Evolutionary conservation across 2,797 vertebrate species (phyloP).

Genomic region (Micrastur ruficollis): DNA sequence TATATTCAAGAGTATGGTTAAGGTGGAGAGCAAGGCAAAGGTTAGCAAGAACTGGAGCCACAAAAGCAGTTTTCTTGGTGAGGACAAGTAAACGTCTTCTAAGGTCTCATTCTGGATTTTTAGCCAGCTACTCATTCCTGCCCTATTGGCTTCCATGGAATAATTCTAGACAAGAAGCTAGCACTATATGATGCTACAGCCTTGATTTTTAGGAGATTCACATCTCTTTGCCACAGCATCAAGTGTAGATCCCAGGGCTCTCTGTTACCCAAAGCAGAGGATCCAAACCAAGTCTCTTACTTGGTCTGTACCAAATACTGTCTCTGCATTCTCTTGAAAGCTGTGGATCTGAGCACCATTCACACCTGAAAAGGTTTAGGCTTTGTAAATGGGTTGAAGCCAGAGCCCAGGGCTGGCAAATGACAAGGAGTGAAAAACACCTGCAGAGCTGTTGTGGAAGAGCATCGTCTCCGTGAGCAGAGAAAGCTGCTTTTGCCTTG

Average conservation of each 20-base stretch:
- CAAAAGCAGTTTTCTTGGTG: background rate
- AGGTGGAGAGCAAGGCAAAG: background rate
- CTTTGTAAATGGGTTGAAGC: background rate
- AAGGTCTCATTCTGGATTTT: background rate
- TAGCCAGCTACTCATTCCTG: background rate
- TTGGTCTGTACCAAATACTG: background rate
- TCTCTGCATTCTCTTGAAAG: no score
- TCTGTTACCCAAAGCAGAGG: background rate
- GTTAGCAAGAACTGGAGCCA: background rate
- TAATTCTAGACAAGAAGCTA: background rate
- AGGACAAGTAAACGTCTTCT: background rate
- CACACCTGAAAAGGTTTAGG: no score
- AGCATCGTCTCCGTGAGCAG: background rate
- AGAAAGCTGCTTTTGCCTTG: background rate
- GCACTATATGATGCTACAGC: background rate
- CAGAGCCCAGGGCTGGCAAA: background rate
- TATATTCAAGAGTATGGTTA: background rate
- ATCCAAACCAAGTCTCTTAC: background rate
- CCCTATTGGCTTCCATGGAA: background rate
- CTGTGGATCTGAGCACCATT: no score
- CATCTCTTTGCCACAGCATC: background rate
- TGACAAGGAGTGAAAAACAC: background rate
- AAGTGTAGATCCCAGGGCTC: background rate
- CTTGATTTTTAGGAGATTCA: background rate
- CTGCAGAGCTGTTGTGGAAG: background rate